Evolutionary conservation across 2,113 vertebrate genomes (phyloP).

Genomic region (Ctenodactylus gundi): DNA sequence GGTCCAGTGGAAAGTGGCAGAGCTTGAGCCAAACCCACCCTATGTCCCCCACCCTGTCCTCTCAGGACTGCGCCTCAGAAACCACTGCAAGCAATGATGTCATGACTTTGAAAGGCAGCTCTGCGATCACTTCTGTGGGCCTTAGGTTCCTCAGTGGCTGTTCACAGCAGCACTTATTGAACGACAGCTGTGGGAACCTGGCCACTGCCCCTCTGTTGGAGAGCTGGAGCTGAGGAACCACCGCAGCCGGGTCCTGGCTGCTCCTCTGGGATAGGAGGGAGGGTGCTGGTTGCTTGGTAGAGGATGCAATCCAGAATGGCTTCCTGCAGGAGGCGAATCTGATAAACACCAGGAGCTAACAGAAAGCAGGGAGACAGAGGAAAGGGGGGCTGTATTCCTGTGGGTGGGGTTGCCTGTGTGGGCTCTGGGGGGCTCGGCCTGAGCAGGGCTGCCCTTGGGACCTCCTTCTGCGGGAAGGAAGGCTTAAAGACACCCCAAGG

Average conservation of each 20-base stretch:
- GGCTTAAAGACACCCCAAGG: not conserved
- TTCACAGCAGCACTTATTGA: not conserved
- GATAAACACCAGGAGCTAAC: not conserved
- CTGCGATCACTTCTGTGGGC: not conserved
- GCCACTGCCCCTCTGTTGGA: not conserved
- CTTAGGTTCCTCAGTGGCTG: not conserved
- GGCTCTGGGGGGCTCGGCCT: not conserved
- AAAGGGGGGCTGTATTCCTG: not conserved
- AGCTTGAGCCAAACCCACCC: not conserved
- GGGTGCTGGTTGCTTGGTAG: not conserved
- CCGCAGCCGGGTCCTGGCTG: not conserved
- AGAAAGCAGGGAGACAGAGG: not conserved
- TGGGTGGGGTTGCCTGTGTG: not conserved
- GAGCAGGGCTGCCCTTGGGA: not conserved
- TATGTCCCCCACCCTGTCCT: not conserved
- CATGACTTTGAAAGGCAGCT: not conserved
- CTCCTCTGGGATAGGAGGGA: not conserved
- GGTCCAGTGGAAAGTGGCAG: not conserved
- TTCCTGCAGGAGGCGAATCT: not conserved
- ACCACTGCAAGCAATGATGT: rapidly evolving
- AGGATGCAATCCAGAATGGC: not conserved
- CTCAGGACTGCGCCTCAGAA: not conserved
- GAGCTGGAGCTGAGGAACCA: not conserved
- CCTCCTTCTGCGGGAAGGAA: rapidly evolving
- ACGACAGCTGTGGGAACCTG: not conserved